phyloP scores from a whole-genome alignment of 2,888 invertebrate species.

The Pemphredon lugubris region DNA sequence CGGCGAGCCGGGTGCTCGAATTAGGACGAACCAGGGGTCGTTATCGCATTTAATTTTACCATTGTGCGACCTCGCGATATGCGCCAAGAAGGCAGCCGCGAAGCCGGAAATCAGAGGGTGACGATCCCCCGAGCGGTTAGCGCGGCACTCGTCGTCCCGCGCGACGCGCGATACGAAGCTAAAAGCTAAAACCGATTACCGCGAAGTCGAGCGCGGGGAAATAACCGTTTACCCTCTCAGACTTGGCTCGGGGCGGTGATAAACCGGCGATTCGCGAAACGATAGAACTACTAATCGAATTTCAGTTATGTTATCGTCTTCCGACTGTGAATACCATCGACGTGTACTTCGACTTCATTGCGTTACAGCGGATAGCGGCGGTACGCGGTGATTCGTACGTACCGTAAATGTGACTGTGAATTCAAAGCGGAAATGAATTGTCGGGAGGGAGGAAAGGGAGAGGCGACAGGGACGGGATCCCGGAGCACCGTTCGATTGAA shows the following conservation, averaged over 20 bases:
- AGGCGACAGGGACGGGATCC: too few relatives aligned
- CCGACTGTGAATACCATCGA: constrained; percentile 37
- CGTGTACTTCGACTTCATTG: constrained; percentile 16
- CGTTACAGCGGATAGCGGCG: background rate
- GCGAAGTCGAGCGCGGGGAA: constrained; percentile 51
- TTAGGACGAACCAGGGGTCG: constrained; percentile 15
- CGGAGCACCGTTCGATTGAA: too few relatives aligned
- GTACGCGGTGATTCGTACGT: background rate
- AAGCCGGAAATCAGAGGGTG: too few relatives aligned
- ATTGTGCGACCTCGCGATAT: constrained; percentile 16
- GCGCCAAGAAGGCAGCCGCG: constrained; percentile 4
- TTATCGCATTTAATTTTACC: constrained; percentile 41
- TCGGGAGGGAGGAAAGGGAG: background rate
- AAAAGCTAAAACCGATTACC: constrained; percentile 57
- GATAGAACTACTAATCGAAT: constrained; percentile 72
- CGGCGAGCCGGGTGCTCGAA: constrained; percentile 2
- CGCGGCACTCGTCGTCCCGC: too few relatives aligned
- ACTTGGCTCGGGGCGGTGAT: constrained; percentile 44
- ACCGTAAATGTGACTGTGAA: too few relatives aligned
- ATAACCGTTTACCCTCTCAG: constrained; percentile 56
- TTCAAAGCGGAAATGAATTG: constrained; percentile 3
- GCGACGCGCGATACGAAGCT: constrained; percentile 41
- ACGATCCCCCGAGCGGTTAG: too few relatives aligned
- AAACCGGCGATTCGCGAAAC: constrained; percentile 68
- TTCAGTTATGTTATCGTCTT: constrained; percentile 58